phyloP scores from a whole-genome alignment of 2,888 invertebrate species.

The Sphecodes monilicornis region DNA sequence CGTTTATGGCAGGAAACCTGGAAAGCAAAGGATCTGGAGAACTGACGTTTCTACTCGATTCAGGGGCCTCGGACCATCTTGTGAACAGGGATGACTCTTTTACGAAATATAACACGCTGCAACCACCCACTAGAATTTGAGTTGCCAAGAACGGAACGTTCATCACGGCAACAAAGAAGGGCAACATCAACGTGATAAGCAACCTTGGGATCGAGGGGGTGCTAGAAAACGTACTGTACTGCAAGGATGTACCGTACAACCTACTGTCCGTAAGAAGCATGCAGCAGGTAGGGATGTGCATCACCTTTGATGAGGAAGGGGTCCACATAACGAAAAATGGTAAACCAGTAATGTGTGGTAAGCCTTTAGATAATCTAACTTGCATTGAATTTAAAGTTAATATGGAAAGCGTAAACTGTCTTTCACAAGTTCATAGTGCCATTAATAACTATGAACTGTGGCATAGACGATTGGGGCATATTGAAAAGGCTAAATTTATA shows the following conservation, averaged over 20 bases:
- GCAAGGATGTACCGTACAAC: not conserved
- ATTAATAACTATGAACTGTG: not conserved
- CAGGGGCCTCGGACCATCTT: not conserved
- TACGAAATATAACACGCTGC: not conserved
- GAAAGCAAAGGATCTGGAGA: not conserved
- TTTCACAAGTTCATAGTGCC: not conserved
- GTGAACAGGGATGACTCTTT: no score
- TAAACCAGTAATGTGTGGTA: not conserved
- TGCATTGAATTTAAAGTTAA: not conserved
- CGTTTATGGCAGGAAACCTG: no score
- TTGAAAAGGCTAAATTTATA: not conserved
- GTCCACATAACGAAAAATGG: not conserved
- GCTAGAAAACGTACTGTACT: not conserved
- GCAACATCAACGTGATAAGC: not conserved
- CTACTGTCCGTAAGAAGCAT: slow-evolving; percentile 13
- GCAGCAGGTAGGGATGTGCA: not conserved
- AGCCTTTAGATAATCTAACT: slow-evolving; percentile 3
- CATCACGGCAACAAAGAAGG: not conserved
- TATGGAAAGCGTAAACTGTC: not conserved
- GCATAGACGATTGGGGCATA: not conserved
- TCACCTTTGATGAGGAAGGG: not conserved
- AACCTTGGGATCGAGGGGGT: not conserved
- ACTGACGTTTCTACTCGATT: not conserved
- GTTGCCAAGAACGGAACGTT: not conserved
- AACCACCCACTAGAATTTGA: not conserved